These are phyloP conservation scores for Diaphora mendica DNA, from an alignment of 2,888 invertebrate species.

Conservation along the genomic window DNA sequence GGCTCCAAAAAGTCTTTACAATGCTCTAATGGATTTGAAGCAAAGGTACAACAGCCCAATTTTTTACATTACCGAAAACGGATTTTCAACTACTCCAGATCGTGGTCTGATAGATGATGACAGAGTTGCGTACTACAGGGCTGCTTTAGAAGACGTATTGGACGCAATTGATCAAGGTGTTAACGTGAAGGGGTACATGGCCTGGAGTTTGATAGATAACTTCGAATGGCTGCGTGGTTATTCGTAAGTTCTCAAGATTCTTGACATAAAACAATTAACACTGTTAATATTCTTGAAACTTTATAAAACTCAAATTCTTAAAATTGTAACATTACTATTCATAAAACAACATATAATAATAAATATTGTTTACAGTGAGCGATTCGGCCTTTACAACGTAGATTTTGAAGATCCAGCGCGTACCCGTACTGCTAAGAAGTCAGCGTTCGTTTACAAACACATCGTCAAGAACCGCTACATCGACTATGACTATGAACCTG, in stretches of 20 bases:
- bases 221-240: conserved; percentile 89
- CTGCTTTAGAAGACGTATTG: conserved; percentile 74
- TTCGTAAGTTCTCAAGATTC: conserved; percentile 71
- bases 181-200: conserved; percentile 82
- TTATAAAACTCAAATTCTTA: too few relatives aligned
- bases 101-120: conserved; percentile 74
- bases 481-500: conserved; percentile 68
- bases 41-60: conserved; percentile 80
- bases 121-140: conserved; percentile 75
- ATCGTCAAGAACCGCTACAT: conserved; percentile 79
- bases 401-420: conserved; percentile 88
- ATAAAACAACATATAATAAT: too few relatives aligned
- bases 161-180: conserved; percentile 75
- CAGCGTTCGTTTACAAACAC: conserved; percentile 86
- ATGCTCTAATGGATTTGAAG: conserved; percentile 81
- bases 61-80: conserved; percentile 88
- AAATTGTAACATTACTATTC: too few relatives aligned
- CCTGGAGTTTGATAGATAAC: conserved; percentile 89
- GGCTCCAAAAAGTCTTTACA: conserved; percentile 86
- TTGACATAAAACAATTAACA: neutral
- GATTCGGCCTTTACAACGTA: conserved; percentile 89
- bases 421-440: conserved; percentile 88
- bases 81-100: conserved; percentile 75
- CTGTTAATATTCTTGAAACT: too few relatives aligned
- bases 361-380: conserved; percentile 77